Evolutionary conservation across 2,888 invertebrate species (phyloP).

Genomic region (Sylvicola cinctus): DNA sequence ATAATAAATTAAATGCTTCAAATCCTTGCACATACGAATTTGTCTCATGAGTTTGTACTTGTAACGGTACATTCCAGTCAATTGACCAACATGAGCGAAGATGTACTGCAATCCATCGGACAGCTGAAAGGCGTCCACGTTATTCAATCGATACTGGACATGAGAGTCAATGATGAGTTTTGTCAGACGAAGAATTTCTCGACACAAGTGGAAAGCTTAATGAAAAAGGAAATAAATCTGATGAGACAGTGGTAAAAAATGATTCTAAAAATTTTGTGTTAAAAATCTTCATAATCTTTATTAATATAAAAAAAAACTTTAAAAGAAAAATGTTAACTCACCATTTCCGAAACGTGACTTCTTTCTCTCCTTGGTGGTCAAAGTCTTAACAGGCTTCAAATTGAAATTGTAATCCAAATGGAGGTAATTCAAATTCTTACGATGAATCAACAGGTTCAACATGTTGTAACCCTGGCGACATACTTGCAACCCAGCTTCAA

Average conservation of each 20-base stretch:
- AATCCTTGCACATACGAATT: constrained; percentile 99
- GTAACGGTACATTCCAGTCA: constrained; percentile 99
- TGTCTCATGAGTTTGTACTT: constrained; percentile 98
- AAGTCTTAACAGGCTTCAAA: constrained; percentile 95
- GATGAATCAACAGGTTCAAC: constrained; percentile 94
- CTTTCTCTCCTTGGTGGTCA: constrained; percentile 98
- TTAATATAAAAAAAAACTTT: background rate
- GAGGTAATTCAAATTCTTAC: constrained; percentile 97
- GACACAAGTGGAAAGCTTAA: constrained; percentile 98
- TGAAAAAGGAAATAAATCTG: constrained; percentile 11
- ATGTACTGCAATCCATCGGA: constrained; percentile 98
- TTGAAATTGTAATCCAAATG: constrained; percentile 99
- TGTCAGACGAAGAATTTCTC: constrained; percentile 94
- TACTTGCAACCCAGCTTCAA: constrained; percentile 95
- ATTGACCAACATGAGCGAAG: constrained; percentile 96
- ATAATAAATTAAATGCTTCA: constrained; percentile 98
- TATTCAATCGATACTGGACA: constrained; percentile 96
- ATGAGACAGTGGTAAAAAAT: background rate
- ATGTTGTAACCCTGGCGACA: constrained; percentile 99
- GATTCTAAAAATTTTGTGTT: background rate
- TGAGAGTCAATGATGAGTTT: constrained; percentile 98
- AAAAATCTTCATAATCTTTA: background rate
- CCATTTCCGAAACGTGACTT: constrained; percentile 93
- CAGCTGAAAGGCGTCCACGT: constrained; percentile 97
- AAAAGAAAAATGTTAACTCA: constrained; percentile 19